phyloP scores from a whole-genome alignment of 2,888 invertebrate genomes.

The Drosophila atripex region DNA sequence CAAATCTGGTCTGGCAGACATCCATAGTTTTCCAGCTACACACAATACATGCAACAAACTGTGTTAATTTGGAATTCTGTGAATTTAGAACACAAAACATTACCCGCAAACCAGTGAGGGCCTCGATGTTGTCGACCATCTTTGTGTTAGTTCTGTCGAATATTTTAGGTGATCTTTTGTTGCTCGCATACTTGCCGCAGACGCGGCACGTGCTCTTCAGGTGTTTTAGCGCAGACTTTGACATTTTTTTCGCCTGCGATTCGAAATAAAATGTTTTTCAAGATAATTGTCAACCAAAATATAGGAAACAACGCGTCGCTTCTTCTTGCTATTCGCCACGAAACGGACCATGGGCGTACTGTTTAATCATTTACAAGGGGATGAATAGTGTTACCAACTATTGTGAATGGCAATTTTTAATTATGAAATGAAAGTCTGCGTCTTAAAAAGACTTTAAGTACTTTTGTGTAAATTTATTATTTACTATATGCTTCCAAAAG shows the following conservation, averaged over 20 bases:
- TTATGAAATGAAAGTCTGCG: neutral
- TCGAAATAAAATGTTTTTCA: conserved; percentile 38
- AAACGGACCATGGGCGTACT: neutral
- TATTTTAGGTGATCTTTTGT: conserved; percentile 64
- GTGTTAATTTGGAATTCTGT: neutral
- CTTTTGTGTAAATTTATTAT: too few species aligned
- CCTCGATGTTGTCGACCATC: conserved; percentile 56
- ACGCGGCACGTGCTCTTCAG: conserved; percentile 69
- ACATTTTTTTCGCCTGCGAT: conserved; percentile 44
- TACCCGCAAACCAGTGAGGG: conserved; percentile 61
- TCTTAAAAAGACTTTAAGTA: too few species aligned
- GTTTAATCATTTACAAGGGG: neutral
- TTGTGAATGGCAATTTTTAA: neutral
- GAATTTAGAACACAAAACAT: neutral
- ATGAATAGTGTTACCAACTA: neutral
- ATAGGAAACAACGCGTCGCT: conserved; percentile 45
- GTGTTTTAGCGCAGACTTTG: conserved; percentile 57
- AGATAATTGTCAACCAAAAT: conserved; percentile 29
- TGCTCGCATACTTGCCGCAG: conserved; percentile 68
- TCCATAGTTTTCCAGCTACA: conserved; percentile 51
- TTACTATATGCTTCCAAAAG: neutral
- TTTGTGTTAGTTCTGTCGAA: conserved; percentile 59
- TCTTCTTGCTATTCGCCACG: conserved; percentile 15
- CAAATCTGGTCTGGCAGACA: conserved; percentile 65
- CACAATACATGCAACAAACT: neutral